phyloP scores from a whole-genome alignment of 1,140 invertebrate species.

The Lucilia sericata region DNA sequence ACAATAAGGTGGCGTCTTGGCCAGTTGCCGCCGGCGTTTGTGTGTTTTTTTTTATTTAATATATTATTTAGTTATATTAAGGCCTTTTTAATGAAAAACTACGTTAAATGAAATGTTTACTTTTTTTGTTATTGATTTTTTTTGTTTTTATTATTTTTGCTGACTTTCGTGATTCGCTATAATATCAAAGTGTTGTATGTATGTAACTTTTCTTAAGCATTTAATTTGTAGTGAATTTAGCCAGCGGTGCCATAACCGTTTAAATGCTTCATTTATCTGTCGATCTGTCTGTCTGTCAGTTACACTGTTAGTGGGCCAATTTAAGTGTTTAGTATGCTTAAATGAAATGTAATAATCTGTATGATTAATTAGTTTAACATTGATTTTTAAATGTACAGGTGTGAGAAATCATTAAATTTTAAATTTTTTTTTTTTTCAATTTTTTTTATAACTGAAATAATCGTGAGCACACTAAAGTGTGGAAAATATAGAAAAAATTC shows the following conservation, averaged over 20 bases:
- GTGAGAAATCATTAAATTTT: constrained; percentile 32
- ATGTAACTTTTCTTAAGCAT: not conserved
- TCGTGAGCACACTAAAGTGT: not conserved
- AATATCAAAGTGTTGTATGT: not conserved
- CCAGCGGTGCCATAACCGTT: not conserved
- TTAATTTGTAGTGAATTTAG: not conserved
- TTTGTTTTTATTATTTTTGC: not conserved
- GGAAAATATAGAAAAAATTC: not conserved
- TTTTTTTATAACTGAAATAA: not conserved
- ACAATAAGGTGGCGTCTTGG: constrained; percentile 30
- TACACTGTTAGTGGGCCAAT: not conserved
- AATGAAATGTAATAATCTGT: constrained; percentile 8
- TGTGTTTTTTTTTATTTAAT: not conserved
- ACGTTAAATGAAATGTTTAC: not conserved
- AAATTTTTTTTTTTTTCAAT: not conserved
- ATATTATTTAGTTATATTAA: constrained; percentile 2
- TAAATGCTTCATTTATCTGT: not conserved
- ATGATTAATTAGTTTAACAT: constrained; percentile 42
- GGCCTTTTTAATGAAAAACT: constrained; percentile 23
- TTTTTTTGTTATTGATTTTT: not conserved
- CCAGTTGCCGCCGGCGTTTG: constrained; percentile 28
- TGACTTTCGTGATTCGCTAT: not conserved
- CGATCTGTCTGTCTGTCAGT: not conserved
- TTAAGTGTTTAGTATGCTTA: not conserved
- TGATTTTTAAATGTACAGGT: constrained; percentile 29